Conservation (phyloP, 2,888 invertebrate species). For the Coenonympha glycerion region DNA sequence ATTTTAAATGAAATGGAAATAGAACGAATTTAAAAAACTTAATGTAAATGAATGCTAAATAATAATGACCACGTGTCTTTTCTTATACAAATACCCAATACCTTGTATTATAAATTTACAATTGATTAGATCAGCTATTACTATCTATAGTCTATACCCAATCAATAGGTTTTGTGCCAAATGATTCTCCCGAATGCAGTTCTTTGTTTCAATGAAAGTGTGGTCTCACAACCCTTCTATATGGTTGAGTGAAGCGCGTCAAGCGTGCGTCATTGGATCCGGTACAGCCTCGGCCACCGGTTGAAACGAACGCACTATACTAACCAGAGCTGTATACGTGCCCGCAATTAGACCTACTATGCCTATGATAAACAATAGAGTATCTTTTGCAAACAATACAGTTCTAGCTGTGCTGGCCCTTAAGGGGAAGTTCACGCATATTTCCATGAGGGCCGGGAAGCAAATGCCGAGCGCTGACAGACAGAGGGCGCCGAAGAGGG, state of each 20-base stretch:
- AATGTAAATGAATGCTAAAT: too few relatives aligned
- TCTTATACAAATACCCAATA: too few relatives aligned
- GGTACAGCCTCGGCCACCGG: background rate
- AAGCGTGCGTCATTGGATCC: too few relatives aligned
- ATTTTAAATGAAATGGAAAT: too few relatives aligned
- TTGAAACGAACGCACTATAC: constrained; percentile 69
- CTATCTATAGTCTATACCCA: too few relatives aligned
- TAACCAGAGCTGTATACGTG: constrained; percentile 78
- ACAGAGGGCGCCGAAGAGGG: constrained; percentile 89
- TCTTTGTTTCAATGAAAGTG: background rate
- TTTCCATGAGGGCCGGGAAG: constrained; percentile 82
- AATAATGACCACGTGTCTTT: too few relatives aligned
- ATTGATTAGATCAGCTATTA: too few relatives aligned
- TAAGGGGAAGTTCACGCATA: constrained; percentile 74
- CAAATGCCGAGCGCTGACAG: constrained; percentile 90
- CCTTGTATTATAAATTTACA: too few relatives aligned
- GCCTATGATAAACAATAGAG: constrained; percentile 76
- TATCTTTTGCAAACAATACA: constrained; percentile 63
- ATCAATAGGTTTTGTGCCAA: too few relatives aligned
- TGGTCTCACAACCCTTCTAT: background rate
- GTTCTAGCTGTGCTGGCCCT: constrained; percentile 57
- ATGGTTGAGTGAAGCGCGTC: background rate
- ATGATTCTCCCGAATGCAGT: too few relatives aligned
- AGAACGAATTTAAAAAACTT: too few relatives aligned
- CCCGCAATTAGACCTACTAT: constrained; percentile 79